Conservation (phyloP, 1,140 invertebrate species). For the Neodiprion fabricii region DNA sequence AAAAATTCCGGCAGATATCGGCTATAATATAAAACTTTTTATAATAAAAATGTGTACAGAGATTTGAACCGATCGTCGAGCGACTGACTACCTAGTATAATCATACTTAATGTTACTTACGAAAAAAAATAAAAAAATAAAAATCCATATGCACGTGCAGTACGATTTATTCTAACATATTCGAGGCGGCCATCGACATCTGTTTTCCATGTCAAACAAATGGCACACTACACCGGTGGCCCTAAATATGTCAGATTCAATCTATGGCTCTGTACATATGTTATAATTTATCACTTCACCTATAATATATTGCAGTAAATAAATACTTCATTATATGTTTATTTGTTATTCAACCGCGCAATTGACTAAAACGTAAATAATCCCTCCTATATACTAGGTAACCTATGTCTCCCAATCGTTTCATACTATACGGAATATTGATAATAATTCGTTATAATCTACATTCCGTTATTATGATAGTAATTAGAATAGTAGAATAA, state of each 20-base stretch:
- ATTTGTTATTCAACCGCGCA: not conserved
- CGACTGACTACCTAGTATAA: not conserved
- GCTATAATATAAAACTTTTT: slow-evolving; percentile 2
- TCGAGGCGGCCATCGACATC: too few species aligned
- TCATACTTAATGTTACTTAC: slow-evolving; percentile 13
- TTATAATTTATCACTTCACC: not conserved
- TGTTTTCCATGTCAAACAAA: too few species aligned
- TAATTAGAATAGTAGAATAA: not conserved
- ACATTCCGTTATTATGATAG: not conserved
- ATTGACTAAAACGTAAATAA: not conserved
- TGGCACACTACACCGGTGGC: too few species aligned
- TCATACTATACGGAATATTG: not conserved
- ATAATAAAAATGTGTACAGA: slow-evolving; percentile 10
- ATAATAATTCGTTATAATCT: not conserved
- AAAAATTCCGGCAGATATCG: not conserved
- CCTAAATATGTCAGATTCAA: too few species aligned
- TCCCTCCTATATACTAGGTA: not conserved
- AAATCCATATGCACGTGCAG: not conserved
- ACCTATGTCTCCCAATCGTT: not conserved
- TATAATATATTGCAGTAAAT: not conserved
- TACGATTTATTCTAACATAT: not conserved
- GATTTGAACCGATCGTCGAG: not conserved
- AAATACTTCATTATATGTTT: not conserved
- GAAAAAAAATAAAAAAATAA: slow-evolving; percentile 18
- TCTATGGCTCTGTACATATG: not conserved